Evolutionary conservation across 2,797 vertebrate species (phyloP), one percentile per base, ranked within the genome.

Genomic region (Buphagus erythrorhynchus): DNA sequence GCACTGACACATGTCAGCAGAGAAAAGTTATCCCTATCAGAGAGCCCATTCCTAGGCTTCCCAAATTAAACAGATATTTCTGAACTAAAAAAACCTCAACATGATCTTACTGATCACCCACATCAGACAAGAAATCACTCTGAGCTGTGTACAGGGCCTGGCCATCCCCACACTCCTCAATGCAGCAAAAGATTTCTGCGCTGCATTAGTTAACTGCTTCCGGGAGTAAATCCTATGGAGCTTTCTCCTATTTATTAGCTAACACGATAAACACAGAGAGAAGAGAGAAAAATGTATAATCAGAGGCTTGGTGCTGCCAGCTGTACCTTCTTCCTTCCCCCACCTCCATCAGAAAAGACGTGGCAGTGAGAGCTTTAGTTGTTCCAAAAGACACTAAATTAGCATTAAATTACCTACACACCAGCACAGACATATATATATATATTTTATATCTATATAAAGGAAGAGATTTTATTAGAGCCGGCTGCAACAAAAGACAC

Each of bases 311-410:
- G 7, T 82, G 38, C 83, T 92, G 86, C 88, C 94, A 86, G 43
- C 16, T 6, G 11, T 29, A 52, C 43, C 48, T 67, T 67, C 79
- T 59, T 75, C 73, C 58, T 68, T 93, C 86, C 93, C 75, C 76
- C 61, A 20, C 38, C 42, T 79, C 69, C 33, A 74, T 26, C 75
- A 54, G 81, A 85, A 81, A 83, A 96, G 94, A 98, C 89, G 74
- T 97, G 97, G 97, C 97, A 96, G 29, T 3, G 6, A 57, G 40
- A 88, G 45, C 22, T 80, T 55, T 12, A 51, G 10, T 13, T 51
- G 65, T 22, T 73, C 66, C 46, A 74, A 20, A 67, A 72, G 51
- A 59, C 54, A 73, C 40, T 33, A 76, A 88, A n/a, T 36, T 35
- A 29, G 74, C 51, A 31, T 35, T 40, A 48, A 79, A 76, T 67